Conservation (phyloP, 1,140 invertebrate genomes). For the Drosophila baimaii region DNA sequence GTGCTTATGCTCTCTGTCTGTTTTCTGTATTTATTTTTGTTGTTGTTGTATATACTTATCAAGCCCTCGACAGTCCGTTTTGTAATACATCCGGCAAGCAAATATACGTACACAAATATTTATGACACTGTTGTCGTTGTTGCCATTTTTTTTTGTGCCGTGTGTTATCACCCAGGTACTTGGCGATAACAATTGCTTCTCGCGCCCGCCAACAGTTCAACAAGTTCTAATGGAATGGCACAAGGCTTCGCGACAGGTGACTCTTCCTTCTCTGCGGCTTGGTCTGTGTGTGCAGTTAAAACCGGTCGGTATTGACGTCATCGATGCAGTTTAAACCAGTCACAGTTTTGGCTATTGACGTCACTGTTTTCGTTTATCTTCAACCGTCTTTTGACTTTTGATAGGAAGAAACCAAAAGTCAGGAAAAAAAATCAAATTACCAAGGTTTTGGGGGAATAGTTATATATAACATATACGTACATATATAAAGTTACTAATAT, state of each 20-base stretch:
- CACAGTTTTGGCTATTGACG: conserved; percentile 29
- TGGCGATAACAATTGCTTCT: conserved; percentile 28
- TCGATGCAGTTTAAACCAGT: conserved; percentile 40
- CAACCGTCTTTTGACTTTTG: conserved; percentile 17
- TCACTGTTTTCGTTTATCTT: conserved; percentile 26
- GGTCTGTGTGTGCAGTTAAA: conserved; percentile 49
- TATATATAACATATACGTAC: neutral
- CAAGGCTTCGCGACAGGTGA: conserved; percentile 25
- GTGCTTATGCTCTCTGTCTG: conserved; percentile 31
- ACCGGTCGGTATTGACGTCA: conserved; percentile 68
- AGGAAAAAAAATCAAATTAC: conserved; percentile 12
- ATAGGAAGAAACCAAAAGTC: neutral
- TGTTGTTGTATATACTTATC: conserved; percentile 27
- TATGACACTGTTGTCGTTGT: conserved; percentile 20
- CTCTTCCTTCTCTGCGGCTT: conserved; percentile 11
- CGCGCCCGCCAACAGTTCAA: conserved; percentile 19
- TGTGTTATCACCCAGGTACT: conserved; percentile 29
- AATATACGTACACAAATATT: conserved; percentile 37
- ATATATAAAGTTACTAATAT: conserved; percentile 1
- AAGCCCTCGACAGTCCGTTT: conserved; percentile 33
- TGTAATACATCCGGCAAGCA: conserved; percentile 48
- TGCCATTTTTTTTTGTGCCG: neutral
- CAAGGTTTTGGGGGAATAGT: neutral
- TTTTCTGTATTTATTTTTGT: conserved; percentile 4
- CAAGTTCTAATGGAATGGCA: conserved; percentile 23